Percentiles rank a stretch among this genome's conserved stretches.
Evolutionary conservation across 2,888 invertebrate genomes (phyloP).

Genomic region (Metellina segmentata): DNA sequence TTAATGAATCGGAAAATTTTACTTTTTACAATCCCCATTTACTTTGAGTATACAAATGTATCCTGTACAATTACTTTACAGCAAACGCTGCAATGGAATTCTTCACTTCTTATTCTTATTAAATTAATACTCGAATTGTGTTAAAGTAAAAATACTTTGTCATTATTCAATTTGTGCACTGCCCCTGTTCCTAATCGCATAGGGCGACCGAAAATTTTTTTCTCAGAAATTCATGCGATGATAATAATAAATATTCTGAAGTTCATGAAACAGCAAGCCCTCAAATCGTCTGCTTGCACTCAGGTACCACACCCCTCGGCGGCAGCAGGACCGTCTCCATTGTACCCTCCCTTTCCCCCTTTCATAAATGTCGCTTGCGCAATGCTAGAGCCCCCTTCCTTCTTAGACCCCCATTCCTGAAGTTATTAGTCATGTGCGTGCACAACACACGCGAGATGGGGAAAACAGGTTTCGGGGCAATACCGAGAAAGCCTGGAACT

Average conservation of each 20-base stretch:
- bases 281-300: constrained; percentile 35
- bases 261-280: constrained; percentile 14
- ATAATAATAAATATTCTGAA: constrained; percentile 64
- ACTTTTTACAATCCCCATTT: too few relatives aligned
- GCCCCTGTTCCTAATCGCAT: constrained; percentile 24
- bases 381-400: neutral
- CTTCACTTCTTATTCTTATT: too few relatives aligned
- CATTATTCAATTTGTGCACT: constrained; percentile 8
- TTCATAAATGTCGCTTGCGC: constrained; percentile 49
- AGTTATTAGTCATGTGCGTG: constrained; percentile 58
- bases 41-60: too few relatives aligned
- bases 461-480: constrained; percentile 43
- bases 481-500: neutral
- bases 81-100: too few relatives aligned
- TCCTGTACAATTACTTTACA: too few relatives aligned
- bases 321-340: constrained; percentile 65
- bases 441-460: constrained; percentile 14
- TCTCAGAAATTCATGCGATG: constrained; percentile 2
- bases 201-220: neutral
- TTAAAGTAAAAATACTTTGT: neutral
- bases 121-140: too few relatives aligned
- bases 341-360: constrained; percentile 31
- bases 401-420: constrained; percentile 2
- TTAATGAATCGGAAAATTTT: too few relatives aligned
- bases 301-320: constrained; percentile 62